Evolutionary conservation across 2,113 vertebrate genomes (phyloP), one percentile per base, ranked within the genome.

Genomic region (Istiophorus platypterus): DNA sequence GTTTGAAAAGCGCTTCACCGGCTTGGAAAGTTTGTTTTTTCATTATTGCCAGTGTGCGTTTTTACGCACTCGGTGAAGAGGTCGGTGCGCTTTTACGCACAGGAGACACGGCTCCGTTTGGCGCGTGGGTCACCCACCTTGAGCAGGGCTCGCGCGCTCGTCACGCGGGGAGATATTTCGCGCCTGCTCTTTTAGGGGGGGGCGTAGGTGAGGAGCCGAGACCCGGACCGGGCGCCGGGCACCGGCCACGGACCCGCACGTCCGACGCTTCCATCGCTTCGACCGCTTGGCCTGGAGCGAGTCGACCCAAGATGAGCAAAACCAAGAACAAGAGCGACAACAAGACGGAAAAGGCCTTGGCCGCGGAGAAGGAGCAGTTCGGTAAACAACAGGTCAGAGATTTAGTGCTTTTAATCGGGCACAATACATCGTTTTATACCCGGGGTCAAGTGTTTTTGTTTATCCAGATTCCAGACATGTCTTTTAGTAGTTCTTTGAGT

Each of bases 331-430:
- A 95, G 75, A 90, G n/a, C 14, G 94, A 95, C 3, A 94, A 95
- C 65, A 95, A 94, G 88, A 93, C 93, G 4, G 95, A 95, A 72
- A 95, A 95, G 5, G 91, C 85, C 58, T 76, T 95, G 82, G 93
- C 94, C 47, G 95, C 93, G 0, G 94, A 95, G 76, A 95, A 95
- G 65, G 94, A 95, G 59, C 94, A 95, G 65, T 95, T 95, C 51
- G 83, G 82, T 7, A 95, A 95, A 87, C 92, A 92, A 5, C 95
- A 95, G 94, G 95, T 95, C 20, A 71, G 81, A 20, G 0, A 18
- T 27, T 11, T 54, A 2, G 0, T 12, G 52, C 7, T 49, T 49
- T 67, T 34, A 10, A 56, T 52, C 0, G 12, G 18, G 13, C 2
- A 3, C 1, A 31, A 37, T 8, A 15, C 11, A n/a, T 7, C 7